phyloP scores from a whole-genome alignment of 2,888 invertebrate species.

The Ochropleura plecta region DNA sequence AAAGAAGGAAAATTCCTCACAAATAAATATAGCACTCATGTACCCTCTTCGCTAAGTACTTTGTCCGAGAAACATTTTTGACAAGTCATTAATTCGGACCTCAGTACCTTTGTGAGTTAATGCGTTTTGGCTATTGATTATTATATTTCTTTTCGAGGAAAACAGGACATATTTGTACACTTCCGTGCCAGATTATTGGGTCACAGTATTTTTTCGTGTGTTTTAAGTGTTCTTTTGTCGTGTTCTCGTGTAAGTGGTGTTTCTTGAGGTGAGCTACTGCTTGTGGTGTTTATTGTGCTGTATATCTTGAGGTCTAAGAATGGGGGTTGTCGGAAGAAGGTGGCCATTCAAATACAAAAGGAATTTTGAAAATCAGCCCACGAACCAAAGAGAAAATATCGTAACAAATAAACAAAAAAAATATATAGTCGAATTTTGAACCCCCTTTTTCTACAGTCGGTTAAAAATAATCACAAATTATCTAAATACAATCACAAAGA shows the following conservation, averaged over 20 bases:
- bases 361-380: too few relatives aligned
- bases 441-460: too few relatives aligned
- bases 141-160: constrained; percentile 41
- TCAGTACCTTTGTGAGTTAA: constrained; percentile 65
- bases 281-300: background rate
- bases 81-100: constrained; percentile 60
- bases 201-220: constrained; percentile 7
- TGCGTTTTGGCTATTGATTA: constrained; percentile 62
- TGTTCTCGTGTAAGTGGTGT: constrained; percentile 14
- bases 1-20: constrained; percentile 1
- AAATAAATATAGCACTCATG: constrained; percentile 35
- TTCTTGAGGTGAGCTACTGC: background rate
- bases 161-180: constrained; percentile 48
- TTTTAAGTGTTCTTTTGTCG: constrained; percentile 19
- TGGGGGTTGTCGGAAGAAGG: background rate
- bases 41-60: constrained; percentile 23
- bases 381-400: too few relatives aligned
- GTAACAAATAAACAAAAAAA: too few relatives aligned
- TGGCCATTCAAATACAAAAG: too few relatives aligned
- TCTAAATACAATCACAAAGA: background rate
- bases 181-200: constrained; percentile 31
- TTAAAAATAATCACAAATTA: too few relatives aligned
- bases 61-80: constrained; percentile 48
- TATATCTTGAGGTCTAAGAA: background rate
- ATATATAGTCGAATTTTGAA: too few relatives aligned